phyloP scores from a whole-genome alignment of 2,113 vertebrate species.

The Balaenoptera acutorostrata region DNA sequence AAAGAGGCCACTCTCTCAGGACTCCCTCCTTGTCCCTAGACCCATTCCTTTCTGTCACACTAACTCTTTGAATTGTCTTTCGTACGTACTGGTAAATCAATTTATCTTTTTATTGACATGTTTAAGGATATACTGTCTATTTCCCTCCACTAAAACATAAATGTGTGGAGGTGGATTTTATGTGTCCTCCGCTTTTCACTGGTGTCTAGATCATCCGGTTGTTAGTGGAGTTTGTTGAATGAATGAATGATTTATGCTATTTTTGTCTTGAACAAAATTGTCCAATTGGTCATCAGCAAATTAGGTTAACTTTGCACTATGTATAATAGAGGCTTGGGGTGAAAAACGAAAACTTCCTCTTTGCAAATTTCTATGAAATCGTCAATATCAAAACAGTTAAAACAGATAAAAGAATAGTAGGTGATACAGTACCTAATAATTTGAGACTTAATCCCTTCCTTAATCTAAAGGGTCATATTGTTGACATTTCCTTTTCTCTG shows the following conservation, averaged over 20 bases:
- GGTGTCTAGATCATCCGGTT: neutral
- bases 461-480: neutral
- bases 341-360: neutral
- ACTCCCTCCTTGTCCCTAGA: neutral
- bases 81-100: neutral
- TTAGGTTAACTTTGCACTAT: neutral
- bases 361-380: neutral
- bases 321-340: neutral
- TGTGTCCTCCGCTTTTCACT: neutral
- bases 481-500: neutral
- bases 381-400: neutral
- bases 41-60: neutral
- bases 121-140: neutral
- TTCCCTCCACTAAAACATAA: neutral
- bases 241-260: neutral
- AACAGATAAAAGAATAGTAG: neutral
- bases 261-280: conserved; percentile 13
- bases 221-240: neutral
- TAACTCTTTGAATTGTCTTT: neutral
- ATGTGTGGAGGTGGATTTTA: neutral
- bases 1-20: neutral
- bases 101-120: neutral
- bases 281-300: neutral
- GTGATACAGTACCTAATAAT: neutral
- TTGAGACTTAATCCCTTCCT: neutral